These are phyloP conservation scores for Drosophila serrata DNA, from an alignment of 1,140 invertebrate species.

Conservation along the genomic window DNA sequence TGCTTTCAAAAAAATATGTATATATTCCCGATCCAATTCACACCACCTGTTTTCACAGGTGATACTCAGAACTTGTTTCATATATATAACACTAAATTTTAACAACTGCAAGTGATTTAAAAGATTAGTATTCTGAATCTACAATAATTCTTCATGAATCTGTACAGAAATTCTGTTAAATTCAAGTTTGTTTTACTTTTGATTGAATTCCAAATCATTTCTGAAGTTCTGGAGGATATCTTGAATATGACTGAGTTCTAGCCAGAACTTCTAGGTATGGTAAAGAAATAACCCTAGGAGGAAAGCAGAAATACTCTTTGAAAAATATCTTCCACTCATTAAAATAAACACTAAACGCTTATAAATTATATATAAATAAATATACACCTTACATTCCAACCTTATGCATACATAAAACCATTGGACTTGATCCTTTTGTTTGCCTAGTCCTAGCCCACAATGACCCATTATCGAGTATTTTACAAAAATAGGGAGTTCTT, in stretches of 20 bases:
- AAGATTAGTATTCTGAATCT: not conserved
- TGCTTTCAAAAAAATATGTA: not conserved
- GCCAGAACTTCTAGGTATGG: not conserved
- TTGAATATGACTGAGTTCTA: too few relatives aligned
- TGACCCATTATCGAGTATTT: not conserved
- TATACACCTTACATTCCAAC: not conserved
- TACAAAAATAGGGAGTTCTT: too few relatives aligned
- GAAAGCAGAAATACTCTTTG: too few relatives aligned
- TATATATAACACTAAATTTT: not conserved
- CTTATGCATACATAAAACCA: not conserved
- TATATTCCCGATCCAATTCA: not conserved
- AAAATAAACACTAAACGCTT: too few relatives aligned
- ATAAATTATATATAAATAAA: not conserved
- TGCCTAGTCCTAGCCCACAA: not conserved
- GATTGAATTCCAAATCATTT: not conserved
- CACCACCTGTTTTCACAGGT: not conserved
- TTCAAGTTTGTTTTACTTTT: not conserved
- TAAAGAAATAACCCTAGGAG: not conserved
- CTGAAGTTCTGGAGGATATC: not conserved
- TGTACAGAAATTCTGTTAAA: not conserved
- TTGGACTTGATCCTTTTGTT: not conserved
- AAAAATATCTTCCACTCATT: not conserved
- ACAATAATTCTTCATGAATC: not conserved
- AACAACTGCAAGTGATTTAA: not conserved
- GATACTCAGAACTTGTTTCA: constrained; percentile 4